A percentile compares a stretch with the other conserved stretches of the same genome.
phyloP scores from a whole-genome alignment of 2,113 vertebrate species.

The Ctenomys sociabilis region DNA sequence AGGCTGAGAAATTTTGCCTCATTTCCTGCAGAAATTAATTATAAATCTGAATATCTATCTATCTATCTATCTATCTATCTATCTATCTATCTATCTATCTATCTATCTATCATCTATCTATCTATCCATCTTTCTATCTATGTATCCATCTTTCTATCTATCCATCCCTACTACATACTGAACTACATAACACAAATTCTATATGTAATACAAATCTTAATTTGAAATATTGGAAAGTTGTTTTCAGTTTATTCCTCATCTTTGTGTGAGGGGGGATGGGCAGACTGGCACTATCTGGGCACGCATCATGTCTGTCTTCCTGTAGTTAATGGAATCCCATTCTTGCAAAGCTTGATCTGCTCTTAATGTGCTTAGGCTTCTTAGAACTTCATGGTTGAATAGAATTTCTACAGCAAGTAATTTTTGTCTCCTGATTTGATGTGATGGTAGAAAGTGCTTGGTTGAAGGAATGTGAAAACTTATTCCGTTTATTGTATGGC shows the following conservation, averaged over 20 bases:
- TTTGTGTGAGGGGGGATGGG: background rate
- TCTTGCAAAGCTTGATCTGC: background rate
- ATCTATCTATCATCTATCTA: background rate
- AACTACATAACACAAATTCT: background rate
- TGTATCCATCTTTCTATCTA: no score
- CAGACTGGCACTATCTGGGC: background rate
- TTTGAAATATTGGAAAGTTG: conserved; percentile 1
- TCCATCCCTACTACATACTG: background rate
- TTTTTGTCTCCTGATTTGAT: conserved; percentile 49
- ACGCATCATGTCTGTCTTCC: background rate
- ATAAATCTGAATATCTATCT: background rate
- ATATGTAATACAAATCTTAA: background rate
- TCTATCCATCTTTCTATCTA: background rate
- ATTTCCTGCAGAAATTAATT: conserved; percentile 42
- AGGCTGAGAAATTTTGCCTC: background rate
- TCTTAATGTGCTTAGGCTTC: background rate
- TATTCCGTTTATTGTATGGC: conserved; percentile 69
- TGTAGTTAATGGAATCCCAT: background rate
- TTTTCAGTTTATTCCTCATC: background rate
- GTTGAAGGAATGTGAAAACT: conserved; percentile 61
- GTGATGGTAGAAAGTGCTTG: conserved; percentile 4
- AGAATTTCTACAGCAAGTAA: conserved; percentile 36
- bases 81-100: background rate
- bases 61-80: background rate
- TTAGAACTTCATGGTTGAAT: background rate